Evolutionary conservation across 92 coral and sea anemone species (phyloP).

Genomic region (Chrysogorgia sp.): DNA sequence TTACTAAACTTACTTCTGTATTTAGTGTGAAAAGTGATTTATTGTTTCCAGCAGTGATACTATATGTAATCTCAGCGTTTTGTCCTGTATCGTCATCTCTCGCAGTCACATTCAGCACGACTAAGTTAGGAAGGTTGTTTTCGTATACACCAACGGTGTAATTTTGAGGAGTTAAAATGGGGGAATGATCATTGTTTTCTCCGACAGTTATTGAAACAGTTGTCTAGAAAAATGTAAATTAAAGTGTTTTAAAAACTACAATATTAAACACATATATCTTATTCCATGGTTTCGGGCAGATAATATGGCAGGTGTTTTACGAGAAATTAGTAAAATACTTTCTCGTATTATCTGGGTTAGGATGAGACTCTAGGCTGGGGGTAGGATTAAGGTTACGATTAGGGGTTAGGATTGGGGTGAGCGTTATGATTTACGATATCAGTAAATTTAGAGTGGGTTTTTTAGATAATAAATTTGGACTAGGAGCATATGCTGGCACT

Average conservation of each 20-base stretch:
- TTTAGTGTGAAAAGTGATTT: constrained; percentile 57
- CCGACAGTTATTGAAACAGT: constrained; percentile 77
- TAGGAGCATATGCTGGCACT: no score
- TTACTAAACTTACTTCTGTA: constrained; percentile 71
- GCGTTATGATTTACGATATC: no score
- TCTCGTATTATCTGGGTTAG: neutral
- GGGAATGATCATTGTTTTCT: constrained; percentile 79
- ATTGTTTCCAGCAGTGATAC: constrained; percentile 78
- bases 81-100: constrained; percentile 90
- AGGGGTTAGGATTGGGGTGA: no score
- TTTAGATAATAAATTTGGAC: no score
- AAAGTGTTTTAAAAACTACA: neutral
- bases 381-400: neutral
- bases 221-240: constrained; percentile 62
- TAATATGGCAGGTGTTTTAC: no score
- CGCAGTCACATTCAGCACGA: constrained; percentile 78
- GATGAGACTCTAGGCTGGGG: neutral
- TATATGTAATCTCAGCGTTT: constrained; percentile 78
- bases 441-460: no score
- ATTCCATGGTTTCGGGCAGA: no score
- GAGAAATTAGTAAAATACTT: neutral
- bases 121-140: constrained; percentile 70
- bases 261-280: neutral
- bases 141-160: constrained; percentile 84
- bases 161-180: constrained; percentile 83